Base-by-base conservation (phyloP, 2,888 invertebrate species). In the Adela reaumurella region DNA sequence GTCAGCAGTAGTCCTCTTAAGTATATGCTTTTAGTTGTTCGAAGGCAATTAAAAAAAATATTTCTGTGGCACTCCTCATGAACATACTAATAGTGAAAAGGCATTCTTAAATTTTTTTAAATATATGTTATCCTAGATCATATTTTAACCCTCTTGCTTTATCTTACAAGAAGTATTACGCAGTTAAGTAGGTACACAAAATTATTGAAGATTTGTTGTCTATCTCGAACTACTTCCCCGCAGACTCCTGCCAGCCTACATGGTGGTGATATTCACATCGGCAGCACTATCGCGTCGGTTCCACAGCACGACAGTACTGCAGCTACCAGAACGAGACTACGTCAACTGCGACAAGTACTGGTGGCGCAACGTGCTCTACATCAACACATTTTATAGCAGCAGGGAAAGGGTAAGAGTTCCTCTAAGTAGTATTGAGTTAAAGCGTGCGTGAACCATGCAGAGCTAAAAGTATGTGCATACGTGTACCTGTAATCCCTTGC, bases 351-450 rank as follows among this genome's bases (percentile, higher is more conserved):
- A 78, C 51, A 59, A 63, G 29, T 77, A 82, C 62, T 85, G 86
- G 82, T 87, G 86, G 85, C 70, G 83, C 51, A 87, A 86, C 60
- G 65, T 84, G 14, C 67, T 87, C 1, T 87, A 84, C 57, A 62
- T 86, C 45, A 83, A 84, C 55, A 85, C 82, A 1, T 68, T 83
- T 28, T 86, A 82, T 56, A 82, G 85, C 1, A 61, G 67, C 10
- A 67, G 74, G 1, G 82, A 86, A 60, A 80, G 84, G 78, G 87
- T 86, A 57, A 68, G 68, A 51, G 43, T 17, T 18, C 20, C 4
- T 44, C 17, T 18, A 16, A 3, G 14, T 29, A 29, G 10, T 29
- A 14, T 29, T 11, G 10, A 4, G 17, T 52, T 14, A 47, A 43
- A 45, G 10, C 14, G 46, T 19, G 16, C 42, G 45, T 43, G 28